Evolutionary conservation across 2,888 invertebrate species (phyloP).

Genomic region (Serripes groenlandicus): DNA sequence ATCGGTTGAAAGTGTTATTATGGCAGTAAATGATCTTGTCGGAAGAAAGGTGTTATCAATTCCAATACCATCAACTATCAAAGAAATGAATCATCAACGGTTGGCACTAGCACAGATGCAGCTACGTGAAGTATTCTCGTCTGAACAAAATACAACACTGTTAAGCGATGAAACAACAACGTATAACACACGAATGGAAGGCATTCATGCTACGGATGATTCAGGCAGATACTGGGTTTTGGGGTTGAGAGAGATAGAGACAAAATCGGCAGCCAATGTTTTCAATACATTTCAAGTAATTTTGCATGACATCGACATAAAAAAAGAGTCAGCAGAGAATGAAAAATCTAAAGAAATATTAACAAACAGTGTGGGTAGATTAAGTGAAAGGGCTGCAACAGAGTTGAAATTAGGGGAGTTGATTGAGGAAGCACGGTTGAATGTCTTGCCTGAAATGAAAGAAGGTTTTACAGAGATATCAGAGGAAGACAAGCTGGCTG

Average conservation of each 20-base stretch:
- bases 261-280: conserved; percentile 1
- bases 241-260: conserved; percentile 24
- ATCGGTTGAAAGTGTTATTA: not conserved
- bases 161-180: conserved; percentile 18
- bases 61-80: not conserved
- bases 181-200: not conserved
- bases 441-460: not conserved
- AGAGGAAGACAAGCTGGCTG: not conserved
- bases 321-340: conserved; percentile 19
- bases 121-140: not conserved
- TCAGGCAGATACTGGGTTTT: conserved; percentile 14
- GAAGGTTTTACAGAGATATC: not conserved
- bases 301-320: conserved; percentile 23
- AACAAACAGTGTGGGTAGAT: not conserved
- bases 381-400: conserved; percentile 20
- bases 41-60: not conserved
- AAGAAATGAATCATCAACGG: not conserved
- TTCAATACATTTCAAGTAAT: conserved; percentile 11
- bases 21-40: not conserved
- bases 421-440: not conserved
- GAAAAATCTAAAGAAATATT: conserved; percentile 10
- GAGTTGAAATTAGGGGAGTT: conserved; percentile 5
- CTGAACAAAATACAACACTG: not conserved
- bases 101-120: conserved; percentile 8
- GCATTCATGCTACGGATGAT: conserved; percentile 5